Conservation (phyloP, 1,140 invertebrate species). For the Lysiphlebus fabarum region DNA sequence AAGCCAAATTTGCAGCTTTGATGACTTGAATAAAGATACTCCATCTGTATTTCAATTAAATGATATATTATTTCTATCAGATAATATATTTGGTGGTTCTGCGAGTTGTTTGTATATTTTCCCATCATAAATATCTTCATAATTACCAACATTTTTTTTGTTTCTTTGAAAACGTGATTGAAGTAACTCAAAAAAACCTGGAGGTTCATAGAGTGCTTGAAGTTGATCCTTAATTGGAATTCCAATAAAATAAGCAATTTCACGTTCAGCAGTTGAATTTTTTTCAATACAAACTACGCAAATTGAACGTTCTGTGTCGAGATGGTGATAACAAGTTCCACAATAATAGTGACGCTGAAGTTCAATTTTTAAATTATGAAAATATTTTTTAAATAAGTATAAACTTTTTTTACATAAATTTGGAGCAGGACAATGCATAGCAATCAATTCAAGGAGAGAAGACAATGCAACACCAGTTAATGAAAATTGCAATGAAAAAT, state of each 20-base stretch:
- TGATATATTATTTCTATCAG: constrained; percentile 23
- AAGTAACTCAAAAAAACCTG: not conserved
- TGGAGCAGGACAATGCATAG: not conserved
- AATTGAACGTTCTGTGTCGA: not conserved
- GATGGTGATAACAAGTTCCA: not conserved
- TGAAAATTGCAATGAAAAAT: constrained; percentile 1
- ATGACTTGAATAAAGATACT: constrained; percentile 35
- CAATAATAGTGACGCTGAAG: not conserved
- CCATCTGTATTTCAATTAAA: constrained; percentile 33
- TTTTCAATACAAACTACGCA: not conserved
- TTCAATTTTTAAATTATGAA: not conserved
- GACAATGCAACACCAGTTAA: constrained; percentile 5
- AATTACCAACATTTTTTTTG: constrained; percentile 2
- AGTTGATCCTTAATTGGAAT: not conserved
- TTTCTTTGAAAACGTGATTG: not conserved
- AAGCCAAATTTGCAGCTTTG: constrained; percentile 36
- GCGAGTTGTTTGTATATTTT: constrained; percentile 20
- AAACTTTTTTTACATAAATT: constrained; percentile 9
- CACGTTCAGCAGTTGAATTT: not conserved
- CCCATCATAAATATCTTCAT: constrained; percentile 27
- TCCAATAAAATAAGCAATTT: not conserved
- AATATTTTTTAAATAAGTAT: constrained; percentile 11
- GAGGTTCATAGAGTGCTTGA: not conserved
- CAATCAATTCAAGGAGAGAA: not conserved
- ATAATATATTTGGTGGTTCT: constrained; percentile 5